Base-by-base conservation (phyloP, 2,888 invertebrate genomes). In the Protophormia terraenovae region DNA sequence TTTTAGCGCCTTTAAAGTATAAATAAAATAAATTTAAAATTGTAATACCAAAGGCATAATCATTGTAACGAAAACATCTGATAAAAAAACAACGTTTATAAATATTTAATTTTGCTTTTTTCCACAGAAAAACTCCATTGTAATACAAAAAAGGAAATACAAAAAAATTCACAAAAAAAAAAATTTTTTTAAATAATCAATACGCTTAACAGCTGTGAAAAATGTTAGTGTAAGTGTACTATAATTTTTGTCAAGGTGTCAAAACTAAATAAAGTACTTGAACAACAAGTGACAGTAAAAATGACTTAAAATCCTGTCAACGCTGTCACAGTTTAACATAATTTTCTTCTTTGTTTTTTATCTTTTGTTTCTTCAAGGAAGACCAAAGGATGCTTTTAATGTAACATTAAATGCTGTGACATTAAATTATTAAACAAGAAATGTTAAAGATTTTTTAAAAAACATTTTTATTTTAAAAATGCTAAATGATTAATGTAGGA, bases 201-300 rank as follows among this genome's bases (percentile, higher is more conserved):
- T 38, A 35, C 38, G 19, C 4, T 22, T 0, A 3, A 50, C 22
- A 50, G 24, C 10, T 29, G 6, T 6, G n/a, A 22, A 29, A 29
- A 14, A 8, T 29, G 12, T 27, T 27, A 16, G 22, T 75, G 35
- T 14, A 14, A 24, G 35, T 2, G 2, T 53, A 24, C 12, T 47
- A 0, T 41, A 0, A 3, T 45, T 45, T 29, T 50, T 35, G 14
- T 45, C 38, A 58, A 66, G 82, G 72, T 80, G 80, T 80, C 77
- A 82, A 71, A n/a, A 62, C 55, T 79, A 79, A 83, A 75, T 83
- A 69, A 69, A 29, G 80, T 67, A 80, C 73, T 66, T 58, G 73
- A 64, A 66, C 72, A 64, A 66, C 72, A 66, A 71, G 72, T 72
- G 79, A 79, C 79, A 73, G 55, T 69, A 69, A 62, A 83, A 75